Conservation (phyloP, 2,113 vertebrate species). For the Platysteira castanea region DNA sequence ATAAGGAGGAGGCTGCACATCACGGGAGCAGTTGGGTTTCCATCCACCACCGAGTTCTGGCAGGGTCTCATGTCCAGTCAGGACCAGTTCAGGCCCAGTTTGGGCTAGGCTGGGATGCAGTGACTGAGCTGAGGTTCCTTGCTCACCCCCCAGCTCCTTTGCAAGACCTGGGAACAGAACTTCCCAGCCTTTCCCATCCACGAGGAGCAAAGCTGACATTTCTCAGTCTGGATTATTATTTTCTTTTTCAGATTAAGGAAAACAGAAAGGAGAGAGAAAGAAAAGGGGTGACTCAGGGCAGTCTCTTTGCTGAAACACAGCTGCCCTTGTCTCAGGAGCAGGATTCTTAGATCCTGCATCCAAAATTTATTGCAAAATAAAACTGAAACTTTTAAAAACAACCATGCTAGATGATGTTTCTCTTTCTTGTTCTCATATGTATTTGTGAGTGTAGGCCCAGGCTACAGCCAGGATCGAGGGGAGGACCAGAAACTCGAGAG, state of each 20-base stretch:
- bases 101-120: background rate
- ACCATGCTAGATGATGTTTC: background rate
- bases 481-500: background rate
- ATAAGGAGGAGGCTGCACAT: background rate
- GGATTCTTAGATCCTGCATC: background rate
- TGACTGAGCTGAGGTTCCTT: background rate
- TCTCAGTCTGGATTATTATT: conserved; percentile 24
- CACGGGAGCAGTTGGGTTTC: fast-evolving
- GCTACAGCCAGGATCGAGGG: background rate
- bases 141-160: background rate
- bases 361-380: conserved; percentile 53
- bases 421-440: background rate
- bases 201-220: background rate
- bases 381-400: conserved; percentile 6
- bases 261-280: background rate
- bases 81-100: background rate
- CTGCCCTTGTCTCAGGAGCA: conserved; percentile 23
- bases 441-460: background rate
- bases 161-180: conserved; percentile 22
- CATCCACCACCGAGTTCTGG: background rate
- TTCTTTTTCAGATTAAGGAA: conserved; percentile 39
- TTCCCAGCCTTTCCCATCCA: conserved; percentile 23
- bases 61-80: background rate
- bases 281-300: conserved; percentile 22
- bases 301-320: conserved; percentile 25